These are phyloP conservation scores for Scaptomyza polygonia DNA, from an alignment of 2,888 invertebrate species.

Conservation along the genomic window DNA sequence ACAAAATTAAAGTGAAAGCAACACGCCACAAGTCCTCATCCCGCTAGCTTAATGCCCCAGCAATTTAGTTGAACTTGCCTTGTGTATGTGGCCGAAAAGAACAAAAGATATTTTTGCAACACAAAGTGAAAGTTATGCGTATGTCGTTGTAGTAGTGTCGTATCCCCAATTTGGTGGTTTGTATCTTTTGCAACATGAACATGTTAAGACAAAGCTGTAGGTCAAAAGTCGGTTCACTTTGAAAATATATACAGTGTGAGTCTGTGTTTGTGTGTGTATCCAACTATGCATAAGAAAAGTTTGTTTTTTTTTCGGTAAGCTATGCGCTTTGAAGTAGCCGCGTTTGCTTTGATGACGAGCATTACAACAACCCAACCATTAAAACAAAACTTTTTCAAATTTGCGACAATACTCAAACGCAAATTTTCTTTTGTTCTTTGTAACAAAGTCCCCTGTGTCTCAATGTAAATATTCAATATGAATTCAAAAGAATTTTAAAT, in stretches of 20 bases:
- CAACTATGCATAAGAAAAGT: constrained; percentile 35
- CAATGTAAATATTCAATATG: constrained; percentile 6
- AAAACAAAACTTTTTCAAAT: neutral
- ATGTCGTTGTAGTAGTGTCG: constrained; percentile 19
- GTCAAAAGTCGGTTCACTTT: constrained; percentile 37
- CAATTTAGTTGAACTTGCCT: constrained; percentile 13
- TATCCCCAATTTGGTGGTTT: constrained; percentile 63
- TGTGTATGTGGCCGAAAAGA: constrained; percentile 28
- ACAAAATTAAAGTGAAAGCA: constrained; percentile 11
- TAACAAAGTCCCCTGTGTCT: constrained; percentile 11
- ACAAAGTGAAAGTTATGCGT: constrained; percentile 72
- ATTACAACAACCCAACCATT: neutral
- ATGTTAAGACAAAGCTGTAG: constrained; percentile 45
- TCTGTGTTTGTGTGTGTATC: constrained; percentile 3
- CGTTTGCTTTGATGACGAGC: constrained; percentile 9
- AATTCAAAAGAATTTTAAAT: neutral
- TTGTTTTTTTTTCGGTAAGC: constrained; percentile 22
- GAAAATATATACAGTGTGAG: constrained; percentile 7
- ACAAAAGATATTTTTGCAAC: constrained; percentile 64
- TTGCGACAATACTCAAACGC: constrained; percentile 7
- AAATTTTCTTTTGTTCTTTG: constrained; percentile 1
- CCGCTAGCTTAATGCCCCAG: constrained; percentile 1
- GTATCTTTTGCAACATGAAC: constrained; percentile 55
- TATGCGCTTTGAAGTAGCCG: constrained; percentile 37
- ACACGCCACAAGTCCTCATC: constrained; percentile 20